Base-by-base conservation (phyloP, 2,113 vertebrate species). In the Danionella cerebrum region DNA sequence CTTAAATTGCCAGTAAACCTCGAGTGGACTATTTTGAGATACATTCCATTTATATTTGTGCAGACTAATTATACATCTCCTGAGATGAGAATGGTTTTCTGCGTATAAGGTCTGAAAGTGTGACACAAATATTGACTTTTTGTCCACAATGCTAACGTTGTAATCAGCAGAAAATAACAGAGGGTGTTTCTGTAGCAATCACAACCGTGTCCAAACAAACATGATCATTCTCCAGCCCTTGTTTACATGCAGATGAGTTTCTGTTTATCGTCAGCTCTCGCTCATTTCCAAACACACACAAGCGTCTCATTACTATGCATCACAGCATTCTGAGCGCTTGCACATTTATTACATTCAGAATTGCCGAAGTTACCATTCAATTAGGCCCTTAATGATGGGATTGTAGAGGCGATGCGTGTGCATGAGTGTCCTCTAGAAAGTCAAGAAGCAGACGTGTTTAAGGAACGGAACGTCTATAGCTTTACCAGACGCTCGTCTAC, bases 391-490 rank as follows among this genome's bases (percentile, higher is more conserved):
- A 16, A 58, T 71, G 10, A 13, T 4, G 19, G 39, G 57, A 31
- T 31, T 60, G 57, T 60, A 41, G 13, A 38, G 11, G 54, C n/a
- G 8, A n/a, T 22, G 36, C 21, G 36, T 27, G 36, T 24, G n/a
- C n/a, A n/a, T n/a, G n/a, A n/a, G n/a, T 7, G 16, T 57, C 53
- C 19, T 38, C 53, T 55, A 38, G 21, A 55, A 38, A 39, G 53
- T 13, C 45, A 44, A 21, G 29, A 64, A 27, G 19, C 29, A n/a
- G 57, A 19, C 35, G 27, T 31, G 42, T n/a, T 25, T 31, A 25
- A 12, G 52, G 16, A 78, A 14, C 65, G 75, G 67, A 50, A 71
- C n/a, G n/a, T n/a, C 69, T 78, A 77, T 79, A 53, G 83, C 82
- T 79, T 82, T 71, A 68, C 58, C 62, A 74, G 66, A 69, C 64